Evolutionary conservation across 1,140 invertebrate species (phyloP).

Genomic region (Musca vetustissima): DNA sequence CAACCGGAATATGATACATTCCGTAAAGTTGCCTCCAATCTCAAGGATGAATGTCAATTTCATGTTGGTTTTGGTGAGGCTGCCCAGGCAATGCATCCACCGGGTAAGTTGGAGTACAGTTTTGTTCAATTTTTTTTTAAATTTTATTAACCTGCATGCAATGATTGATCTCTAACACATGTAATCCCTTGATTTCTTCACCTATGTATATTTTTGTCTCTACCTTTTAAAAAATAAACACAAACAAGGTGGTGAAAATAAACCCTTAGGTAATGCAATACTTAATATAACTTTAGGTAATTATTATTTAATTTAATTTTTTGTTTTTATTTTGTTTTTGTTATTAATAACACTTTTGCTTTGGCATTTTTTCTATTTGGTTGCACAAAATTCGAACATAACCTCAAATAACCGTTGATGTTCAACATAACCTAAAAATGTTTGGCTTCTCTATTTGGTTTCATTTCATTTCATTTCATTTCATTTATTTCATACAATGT

Average conservation of each 20-base stretch:
- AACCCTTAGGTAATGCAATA: slow-evolving; percentile 26
- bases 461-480: too few relatives aligned
- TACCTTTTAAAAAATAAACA: not conserved
- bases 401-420: too few relatives aligned
- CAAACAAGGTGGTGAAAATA: slow-evolving; percentile 17
- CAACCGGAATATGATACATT: slow-evolving; percentile 79
- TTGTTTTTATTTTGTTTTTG: slow-evolving; percentile 12
- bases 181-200: too few relatives aligned
- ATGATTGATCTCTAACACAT: too few relatives aligned
- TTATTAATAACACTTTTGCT: not conserved
- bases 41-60: slow-evolving; percentile 96
- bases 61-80: slow-evolving; percentile 90
- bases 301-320: slow-evolving; percentile 19
- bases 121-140: too few relatives aligned
- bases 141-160: too few relatives aligned
- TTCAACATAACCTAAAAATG: too few relatives aligned
- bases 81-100: slow-evolving; percentile 79
- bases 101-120: slow-evolving; percentile 61
- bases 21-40: slow-evolving; percentile 78
- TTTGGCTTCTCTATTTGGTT: too few relatives aligned
- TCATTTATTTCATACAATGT: too few relatives aligned
- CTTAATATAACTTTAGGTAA: slow-evolving; percentile 28
- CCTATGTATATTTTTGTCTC: not conserved
- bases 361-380: not conserved
- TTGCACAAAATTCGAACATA: not conserved